These are phyloP conservation scores for Planococcus citri DNA, from an alignment of 1,140 invertebrate genomes.

Conservation along the genomic window DNA sequence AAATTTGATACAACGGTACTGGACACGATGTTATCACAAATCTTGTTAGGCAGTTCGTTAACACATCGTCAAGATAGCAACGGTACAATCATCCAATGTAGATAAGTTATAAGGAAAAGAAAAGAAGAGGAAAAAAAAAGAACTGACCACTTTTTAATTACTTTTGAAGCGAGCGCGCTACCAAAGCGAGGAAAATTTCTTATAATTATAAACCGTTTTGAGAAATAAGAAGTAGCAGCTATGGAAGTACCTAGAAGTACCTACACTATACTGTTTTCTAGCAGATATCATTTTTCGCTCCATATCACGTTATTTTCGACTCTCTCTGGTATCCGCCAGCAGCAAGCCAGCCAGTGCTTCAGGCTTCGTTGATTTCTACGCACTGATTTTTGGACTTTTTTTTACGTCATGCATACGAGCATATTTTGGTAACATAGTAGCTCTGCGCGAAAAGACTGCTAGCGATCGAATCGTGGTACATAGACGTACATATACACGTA, in stretches of 20 bases:
- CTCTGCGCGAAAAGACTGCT: no score
- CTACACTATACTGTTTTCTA: no score
- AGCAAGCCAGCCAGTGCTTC: no score
- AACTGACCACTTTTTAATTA: background rate
- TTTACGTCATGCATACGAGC: background rate
- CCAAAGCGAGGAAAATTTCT: background rate
- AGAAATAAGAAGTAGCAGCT: background rate
- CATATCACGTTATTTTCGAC: conserved; percentile 15
- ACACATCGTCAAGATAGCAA: background rate
- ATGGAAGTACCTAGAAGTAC: no score
- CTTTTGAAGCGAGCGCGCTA: background rate
- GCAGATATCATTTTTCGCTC: conserved; percentile 14
- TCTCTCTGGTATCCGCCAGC: background rate
- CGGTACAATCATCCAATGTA: no score
- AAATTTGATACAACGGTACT: background rate
- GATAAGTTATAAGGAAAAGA: no score
- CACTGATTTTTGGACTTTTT: background rate
- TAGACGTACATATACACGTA: no score
- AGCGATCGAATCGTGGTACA: no score
- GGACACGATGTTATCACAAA: background rate
- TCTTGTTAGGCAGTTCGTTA: background rate
- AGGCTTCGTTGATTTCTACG: conserved; percentile 15
- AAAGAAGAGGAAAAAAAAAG: background rate
- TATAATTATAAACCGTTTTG: background rate
- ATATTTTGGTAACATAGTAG: background rate